Evolutionary conservation across 2,888 invertebrate species (phyloP).

Genomic region (Oscheius onirici): DNA sequence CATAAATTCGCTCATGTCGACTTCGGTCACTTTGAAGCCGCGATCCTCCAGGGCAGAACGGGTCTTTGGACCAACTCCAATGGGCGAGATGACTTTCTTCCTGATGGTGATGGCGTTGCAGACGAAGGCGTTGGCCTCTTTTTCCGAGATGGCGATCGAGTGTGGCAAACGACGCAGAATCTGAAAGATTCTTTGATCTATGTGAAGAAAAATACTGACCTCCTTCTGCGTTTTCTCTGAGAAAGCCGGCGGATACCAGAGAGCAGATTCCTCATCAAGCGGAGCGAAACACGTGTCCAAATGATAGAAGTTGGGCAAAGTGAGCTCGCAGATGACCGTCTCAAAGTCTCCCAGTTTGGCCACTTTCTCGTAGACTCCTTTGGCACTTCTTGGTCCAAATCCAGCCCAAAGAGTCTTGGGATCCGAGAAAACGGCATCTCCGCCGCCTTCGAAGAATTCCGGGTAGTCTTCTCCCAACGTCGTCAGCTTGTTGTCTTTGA

Average conservation of each 20-base stretch:
- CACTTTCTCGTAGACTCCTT: slow-evolving; percentile 63
- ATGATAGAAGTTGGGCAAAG: slow-evolving; percentile 68
- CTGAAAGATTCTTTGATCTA: slow-evolving; percentile 35
- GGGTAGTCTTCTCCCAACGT: slow-evolving; percentile 64
- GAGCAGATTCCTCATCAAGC: slow-evolving; percentile 61
- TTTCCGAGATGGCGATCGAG: slow-evolving; percentile 66
- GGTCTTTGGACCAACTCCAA: slow-evolving; percentile 59
- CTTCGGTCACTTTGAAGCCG: slow-evolving; percentile 60
- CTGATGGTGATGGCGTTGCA: slow-evolving; percentile 69
- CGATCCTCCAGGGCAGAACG: slow-evolving; percentile 45
- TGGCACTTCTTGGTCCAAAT: slow-evolving; percentile 64
- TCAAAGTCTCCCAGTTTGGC: slow-evolving; percentile 63
- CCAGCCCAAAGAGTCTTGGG: slow-evolving; percentile 69
- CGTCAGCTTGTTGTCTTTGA: slow-evolving; percentile 61
- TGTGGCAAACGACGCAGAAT: slow-evolving; percentile 65
- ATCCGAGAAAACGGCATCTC: slow-evolving; percentile 70
- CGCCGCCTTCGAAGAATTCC: slow-evolving; percentile 69
- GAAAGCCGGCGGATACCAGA: slow-evolving; percentile 69
- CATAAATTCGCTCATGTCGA: slow-evolving; percentile 71
- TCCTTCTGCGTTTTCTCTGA: slow-evolving; percentile 58
- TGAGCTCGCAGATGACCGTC: slow-evolving; percentile 64
- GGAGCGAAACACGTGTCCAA: slow-evolving; percentile 71
- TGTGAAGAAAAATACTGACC: slow-evolving; percentile 36
- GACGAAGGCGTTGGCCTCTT: slow-evolving; percentile 68
- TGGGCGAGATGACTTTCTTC: slow-evolving; percentile 68